Evolutionary conservation across 2,888 invertebrate species (phyloP), one percentile per base, ranked within the genome.

Genomic region (Trissolcus japonicus): DNA sequence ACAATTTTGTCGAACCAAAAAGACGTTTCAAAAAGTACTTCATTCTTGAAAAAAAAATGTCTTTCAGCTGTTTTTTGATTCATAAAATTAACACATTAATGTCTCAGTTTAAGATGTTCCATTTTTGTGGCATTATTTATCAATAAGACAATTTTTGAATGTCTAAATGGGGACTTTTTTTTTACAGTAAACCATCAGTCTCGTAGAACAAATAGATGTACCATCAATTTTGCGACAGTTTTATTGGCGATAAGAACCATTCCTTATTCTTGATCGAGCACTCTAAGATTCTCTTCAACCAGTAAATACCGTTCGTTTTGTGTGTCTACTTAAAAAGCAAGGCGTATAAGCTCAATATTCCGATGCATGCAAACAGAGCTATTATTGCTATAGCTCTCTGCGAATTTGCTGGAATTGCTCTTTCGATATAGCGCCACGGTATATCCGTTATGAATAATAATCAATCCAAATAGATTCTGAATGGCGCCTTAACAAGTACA

Each of bases 401-500:
- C 43, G 11, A 35, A 61, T 69, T 61, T 69, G 50, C 61, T 61
- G 61, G 50, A 61, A 71, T 71, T 62, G 62, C 69, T 71, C 56
- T 71, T 71, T 56, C 59, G 61, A 61, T 69, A 61, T 69, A 56
- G 43, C 62, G 40, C 61, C 51, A 55, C 56, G 46, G 61, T 43
- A 25, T 53, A 60, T 62, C 40, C 50, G 35, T 55, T 55, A 56
- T 62, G 69, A 71, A 71, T 71, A 71, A 71, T 71, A 62, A 71
- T 71, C 51, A 43, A 14, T 14, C 21, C 50, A 57, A 71, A 71
- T 71, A 71, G 69, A 71, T 51, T 71, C 61, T 51, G 43, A 54
- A 56, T 51, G 51, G 46, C 13, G 60, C 56, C 35, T 35, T 50
- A 56, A 48, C 69, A 48, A 54, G 53, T 29, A 46, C 11, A 35